A percentile compares a stretch with the other conserved stretches of the same genome.
phyloP scores from a whole-genome alignment of 1,140 invertebrate species.

The Hylaeus volcanicus region DNA sequence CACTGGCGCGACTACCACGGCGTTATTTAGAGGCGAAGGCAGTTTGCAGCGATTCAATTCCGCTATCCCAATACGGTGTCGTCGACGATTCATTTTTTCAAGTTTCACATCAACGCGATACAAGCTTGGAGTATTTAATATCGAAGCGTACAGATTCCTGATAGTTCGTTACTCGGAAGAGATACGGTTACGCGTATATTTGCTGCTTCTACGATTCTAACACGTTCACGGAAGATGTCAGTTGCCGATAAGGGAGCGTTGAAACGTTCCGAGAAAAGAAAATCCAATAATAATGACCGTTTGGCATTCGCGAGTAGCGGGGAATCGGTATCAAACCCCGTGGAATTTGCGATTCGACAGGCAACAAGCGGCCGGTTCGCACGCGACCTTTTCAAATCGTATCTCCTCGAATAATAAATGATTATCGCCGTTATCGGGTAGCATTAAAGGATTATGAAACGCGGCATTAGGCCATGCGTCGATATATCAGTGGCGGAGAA shows the following conservation, averaged over 20 bases:
- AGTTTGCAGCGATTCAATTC: not conserved
- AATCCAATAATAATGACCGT: slow-evolving; percentile 12
- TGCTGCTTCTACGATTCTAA: too few species aligned
- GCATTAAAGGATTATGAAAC: slow-evolving; percentile 51
- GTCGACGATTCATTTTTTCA: not conserved
- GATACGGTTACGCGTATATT: too few species aligned
- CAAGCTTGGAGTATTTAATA: too few species aligned
- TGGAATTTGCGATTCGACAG: slow-evolving; percentile 42
- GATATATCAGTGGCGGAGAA: slow-evolving; percentile 26
- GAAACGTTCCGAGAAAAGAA: not conserved
- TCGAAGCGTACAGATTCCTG: too few species aligned
- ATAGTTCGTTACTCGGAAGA: too few species aligned
- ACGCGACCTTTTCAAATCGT: slow-evolving; percentile 50
- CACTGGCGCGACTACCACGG: not conserved
- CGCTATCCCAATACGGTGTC: not conserved
- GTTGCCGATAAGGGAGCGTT: not conserved
- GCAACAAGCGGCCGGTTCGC: slow-evolving; percentile 6
- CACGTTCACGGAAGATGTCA: too few species aligned
- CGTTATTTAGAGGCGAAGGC: not conserved
- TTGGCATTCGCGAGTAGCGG: slow-evolving; percentile 36
- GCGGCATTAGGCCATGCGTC: slow-evolving; percentile 2
- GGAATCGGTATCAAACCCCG: slow-evolving; percentile 32
- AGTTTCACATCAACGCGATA: too few species aligned
- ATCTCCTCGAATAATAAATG: slow-evolving; percentile 50
- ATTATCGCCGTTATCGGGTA: slow-evolving; percentile 43